Conservation (phyloP, 2,797 vertebrate species). For the Pseudochaenichthys georgianus region DNA sequence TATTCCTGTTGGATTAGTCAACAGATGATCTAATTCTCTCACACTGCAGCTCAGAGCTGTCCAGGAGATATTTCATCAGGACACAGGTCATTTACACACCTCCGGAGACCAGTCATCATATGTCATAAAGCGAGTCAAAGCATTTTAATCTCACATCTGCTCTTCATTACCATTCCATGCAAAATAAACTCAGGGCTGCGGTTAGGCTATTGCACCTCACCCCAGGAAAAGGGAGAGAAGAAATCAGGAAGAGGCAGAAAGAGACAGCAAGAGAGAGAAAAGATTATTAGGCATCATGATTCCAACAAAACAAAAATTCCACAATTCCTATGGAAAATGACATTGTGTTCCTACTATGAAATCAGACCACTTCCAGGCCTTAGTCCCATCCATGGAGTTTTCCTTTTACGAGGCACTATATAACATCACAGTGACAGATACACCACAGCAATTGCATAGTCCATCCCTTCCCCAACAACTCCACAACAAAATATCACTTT, state of each 20-base stretch:
- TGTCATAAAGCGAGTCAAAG: conserved; percentile 84
- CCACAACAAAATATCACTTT: conserved; percentile 21
- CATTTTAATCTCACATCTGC: conserved; percentile 89
- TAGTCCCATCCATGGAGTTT: conserved; percentile 37
- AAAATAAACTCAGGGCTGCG: conserved; percentile 72
- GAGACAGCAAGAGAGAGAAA: conserved; percentile 17
- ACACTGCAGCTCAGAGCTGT: conserved; percentile 59
- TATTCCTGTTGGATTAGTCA: conserved; percentile 60
- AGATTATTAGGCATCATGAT: conserved; percentile 42
- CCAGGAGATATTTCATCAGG: conserved; percentile 82
- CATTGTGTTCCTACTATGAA: conserved; percentile 55
- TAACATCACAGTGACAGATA: conserved; percentile 51
- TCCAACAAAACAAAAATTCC: conserved; percentile 44
- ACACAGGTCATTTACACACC: conserved; percentile 81
- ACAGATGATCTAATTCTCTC: conserved; percentile 79
- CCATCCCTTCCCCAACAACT: conserved; percentile 26
- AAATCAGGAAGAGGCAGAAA: conserved; percentile 42
- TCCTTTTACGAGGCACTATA: conserved; percentile 53
- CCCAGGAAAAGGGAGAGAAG: conserved; percentile 54
- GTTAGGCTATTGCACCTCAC: conserved; percentile 73
- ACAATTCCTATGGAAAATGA: conserved; percentile 45
- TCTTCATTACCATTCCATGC: conserved; percentile 84
- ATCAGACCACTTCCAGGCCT: conserved; percentile 51
- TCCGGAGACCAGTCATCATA: conserved; percentile 82
- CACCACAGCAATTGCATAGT: conserved; percentile 50